Base-by-base conservation (phyloP, 2,888 invertebrate species). In the Drosophila heteroneura region DNA sequence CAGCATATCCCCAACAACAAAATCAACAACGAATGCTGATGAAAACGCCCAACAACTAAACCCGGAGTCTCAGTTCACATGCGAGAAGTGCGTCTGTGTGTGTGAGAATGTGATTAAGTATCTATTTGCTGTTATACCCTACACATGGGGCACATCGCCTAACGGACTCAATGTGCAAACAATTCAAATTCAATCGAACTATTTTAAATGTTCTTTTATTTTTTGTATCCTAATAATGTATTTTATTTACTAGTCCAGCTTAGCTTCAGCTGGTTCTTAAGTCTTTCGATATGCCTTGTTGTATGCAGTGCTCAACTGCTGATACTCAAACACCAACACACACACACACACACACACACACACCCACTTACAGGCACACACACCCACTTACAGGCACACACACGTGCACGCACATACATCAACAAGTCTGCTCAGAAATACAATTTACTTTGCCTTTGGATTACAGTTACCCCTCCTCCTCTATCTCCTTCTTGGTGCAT, bases 341-440 rank as follows among this genome's bases (percentile, higher is more conserved):
- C 41, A 19, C 19, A 35, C 37, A 52, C 57, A 7, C 39, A 58
- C 54, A 32, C 44, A 51, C 44, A 35, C 62, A 76, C 83, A 84
- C n/a, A 2, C 26, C 44, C 28, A 51, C 49, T 39, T 65, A 77
- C 80, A 84, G 47, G 7, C 7, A 28, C 32, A 63, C 56, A 39
- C 12, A 37, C 26, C 44, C 28, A 51, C 49, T 39, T 65, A 77
- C 80, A 84, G 47, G 7, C 7, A 28, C 32, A 63, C 56, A 39
- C 37, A 61, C 47, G 53, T n/a, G 51, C 44, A 41, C 47, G 47
- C 54, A 52, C 54, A 52, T 67, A 81, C 87, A 90, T 89, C 91
- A 89, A 81, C 88, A 83, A 91, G 89, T 91, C 79, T 88, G 68
- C 77, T 85, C 82, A 78, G 81, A 88, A 88, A 89, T 89, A 90